phyloP scores from a whole-genome alignment of 2,888 invertebrate genomes.

The Stenotaenia linearis region DNA sequence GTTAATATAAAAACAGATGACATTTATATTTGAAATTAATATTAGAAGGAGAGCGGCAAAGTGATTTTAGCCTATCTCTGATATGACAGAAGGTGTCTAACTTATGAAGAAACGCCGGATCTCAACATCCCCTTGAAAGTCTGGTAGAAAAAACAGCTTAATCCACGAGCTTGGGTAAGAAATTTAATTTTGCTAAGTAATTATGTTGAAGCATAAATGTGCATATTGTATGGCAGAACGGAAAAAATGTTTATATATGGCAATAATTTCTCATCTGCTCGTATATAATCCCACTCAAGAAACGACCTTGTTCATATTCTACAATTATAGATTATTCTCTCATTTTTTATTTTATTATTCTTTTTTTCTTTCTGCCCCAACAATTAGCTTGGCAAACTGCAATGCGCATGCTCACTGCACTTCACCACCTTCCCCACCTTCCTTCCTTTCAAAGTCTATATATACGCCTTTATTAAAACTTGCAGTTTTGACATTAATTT shows the following conservation, averaged over 20 bases:
- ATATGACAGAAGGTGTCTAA: constrained; percentile 5
- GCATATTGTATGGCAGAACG: neutral
- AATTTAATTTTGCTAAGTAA: constrained; percentile 28
- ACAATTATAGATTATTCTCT: neutral
- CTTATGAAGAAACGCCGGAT: neutral
- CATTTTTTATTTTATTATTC: neutral
- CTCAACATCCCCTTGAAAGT: neutral
- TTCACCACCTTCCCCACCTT: neutral
- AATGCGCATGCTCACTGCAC: neutral
- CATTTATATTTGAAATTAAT: neutral
- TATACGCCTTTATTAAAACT: neutral
- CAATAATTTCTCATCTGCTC: neutral
- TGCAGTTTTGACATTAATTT: constrained; percentile 17
- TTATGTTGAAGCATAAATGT: constrained; percentile 23
- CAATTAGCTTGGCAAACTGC: neutral
- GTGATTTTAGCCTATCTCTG: neutral
- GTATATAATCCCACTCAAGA: neutral
- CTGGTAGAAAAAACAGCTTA: neutral
- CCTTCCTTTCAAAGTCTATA: neutral
- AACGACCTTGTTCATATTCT: neutral
- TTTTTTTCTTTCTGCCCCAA: neutral
- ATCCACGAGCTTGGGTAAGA: constrained; percentile 9
- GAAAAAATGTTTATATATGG: neutral
- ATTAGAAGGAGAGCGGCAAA: neutral
- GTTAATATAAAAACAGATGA: neutral